Evolutionary conservation across 2,888 invertebrate genomes (phyloP).

Genomic region (Eupeodes luniger): DNA sequence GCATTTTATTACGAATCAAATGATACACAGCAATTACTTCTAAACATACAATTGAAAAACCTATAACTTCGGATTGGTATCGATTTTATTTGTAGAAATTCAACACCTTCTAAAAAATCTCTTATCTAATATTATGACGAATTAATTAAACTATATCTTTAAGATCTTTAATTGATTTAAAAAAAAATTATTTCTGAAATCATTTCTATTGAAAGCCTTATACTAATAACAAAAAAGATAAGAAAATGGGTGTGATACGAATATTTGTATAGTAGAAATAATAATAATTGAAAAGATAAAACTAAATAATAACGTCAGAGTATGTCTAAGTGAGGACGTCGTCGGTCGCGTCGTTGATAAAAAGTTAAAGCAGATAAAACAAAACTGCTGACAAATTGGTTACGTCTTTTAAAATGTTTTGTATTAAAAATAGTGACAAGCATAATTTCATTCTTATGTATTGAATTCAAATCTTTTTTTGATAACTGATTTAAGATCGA

Average conservation of each 20-base stretch:
- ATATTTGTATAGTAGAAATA: neutral
- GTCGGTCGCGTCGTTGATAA: neutral
- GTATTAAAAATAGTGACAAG: neutral
- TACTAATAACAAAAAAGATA: neutral
- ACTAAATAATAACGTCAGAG: neutral
- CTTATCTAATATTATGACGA: too few relatives aligned
- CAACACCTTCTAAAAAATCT: too few relatives aligned
- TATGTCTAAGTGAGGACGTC: neutral
- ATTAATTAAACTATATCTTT: too few relatives aligned
- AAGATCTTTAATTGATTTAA: neutral
- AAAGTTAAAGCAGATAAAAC: neutral
- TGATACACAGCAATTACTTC: too few relatives aligned
- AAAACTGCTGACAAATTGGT: conserved; percentile 7
- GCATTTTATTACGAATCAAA: too few relatives aligned
- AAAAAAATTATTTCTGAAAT: neutral
- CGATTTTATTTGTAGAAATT: too few relatives aligned
- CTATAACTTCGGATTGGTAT: too few relatives aligned
- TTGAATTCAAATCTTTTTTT: neutral
- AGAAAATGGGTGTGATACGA: neutral
- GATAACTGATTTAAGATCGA: neutral
- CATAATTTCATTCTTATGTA: neutral
- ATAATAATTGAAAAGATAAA: neutral
- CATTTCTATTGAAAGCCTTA: neutral
- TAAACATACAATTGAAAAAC: too few relatives aligned
- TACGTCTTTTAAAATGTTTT: neutral